Conservation (phyloP, 2,113 vertebrate genomes). For the Eretmochelys imbricata region DNA sequence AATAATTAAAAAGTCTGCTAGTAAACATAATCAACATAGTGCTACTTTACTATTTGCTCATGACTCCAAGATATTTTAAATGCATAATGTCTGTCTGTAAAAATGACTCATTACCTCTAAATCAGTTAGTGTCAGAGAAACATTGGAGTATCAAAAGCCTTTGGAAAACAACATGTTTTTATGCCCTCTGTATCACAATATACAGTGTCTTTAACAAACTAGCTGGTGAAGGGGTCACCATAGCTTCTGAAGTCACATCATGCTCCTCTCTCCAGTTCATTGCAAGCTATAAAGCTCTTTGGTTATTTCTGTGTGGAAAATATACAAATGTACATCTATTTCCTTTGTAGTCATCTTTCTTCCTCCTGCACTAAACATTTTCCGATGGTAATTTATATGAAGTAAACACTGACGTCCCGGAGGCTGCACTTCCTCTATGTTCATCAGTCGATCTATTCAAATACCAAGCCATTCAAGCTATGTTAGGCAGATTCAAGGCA, state of each 20-base stretch:
- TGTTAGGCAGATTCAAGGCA: not conserved
- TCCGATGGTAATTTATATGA: not conserved
- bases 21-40: not conserved
- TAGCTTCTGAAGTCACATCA: not conserved
- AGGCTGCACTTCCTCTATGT: not conserved
- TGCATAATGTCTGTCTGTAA: not conserved
- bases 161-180: not conserved
- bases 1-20: not conserved
- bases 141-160: not conserved
- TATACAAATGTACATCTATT: not conserved
- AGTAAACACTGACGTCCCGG: not conserved
- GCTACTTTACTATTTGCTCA: not conserved
- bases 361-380: not conserved
- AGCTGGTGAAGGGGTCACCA: not conserved
- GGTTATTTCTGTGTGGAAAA: slow-evolving; percentile 4
- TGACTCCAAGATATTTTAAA: not conserved
- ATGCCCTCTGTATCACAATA: not conserved
- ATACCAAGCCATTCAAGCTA: accelerated
- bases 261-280: not conserved
- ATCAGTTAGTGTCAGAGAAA: not conserved
- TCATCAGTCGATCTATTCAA: not conserved
- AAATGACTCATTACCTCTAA: not conserved
- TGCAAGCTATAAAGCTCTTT: not conserved
- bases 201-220: not conserved
- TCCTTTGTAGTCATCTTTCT: not conserved